These are phyloP conservation scores for Daphoenositta chrysoptera DNA, from an alignment of 2,113 vertebrate genomes.

Conservation along the genomic window DNA sequence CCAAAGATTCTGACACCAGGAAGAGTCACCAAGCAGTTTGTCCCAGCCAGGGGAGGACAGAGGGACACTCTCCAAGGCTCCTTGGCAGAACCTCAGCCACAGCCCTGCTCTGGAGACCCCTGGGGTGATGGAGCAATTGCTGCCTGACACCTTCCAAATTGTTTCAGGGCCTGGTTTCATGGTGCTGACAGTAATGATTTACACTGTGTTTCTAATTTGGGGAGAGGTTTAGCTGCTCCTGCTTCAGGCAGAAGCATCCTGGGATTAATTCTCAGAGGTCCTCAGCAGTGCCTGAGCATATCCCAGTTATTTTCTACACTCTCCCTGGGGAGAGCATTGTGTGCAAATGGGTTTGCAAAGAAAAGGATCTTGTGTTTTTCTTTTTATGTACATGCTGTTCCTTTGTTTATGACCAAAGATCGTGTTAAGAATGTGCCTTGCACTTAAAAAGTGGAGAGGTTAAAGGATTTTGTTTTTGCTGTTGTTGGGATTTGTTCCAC, in stretches of 20 bases:
- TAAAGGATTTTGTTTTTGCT: neutral
- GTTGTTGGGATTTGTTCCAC: neutral
- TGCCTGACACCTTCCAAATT: neutral
- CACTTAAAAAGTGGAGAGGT: neutral
- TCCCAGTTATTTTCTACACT: neutral
- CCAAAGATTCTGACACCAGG: neutral
- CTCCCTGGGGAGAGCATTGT: neutral
- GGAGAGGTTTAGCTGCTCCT: neutral
- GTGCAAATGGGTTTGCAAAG: neutral
- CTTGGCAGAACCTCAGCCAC: neutral
- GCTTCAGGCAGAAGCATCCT: neutral
- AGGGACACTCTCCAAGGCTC: fast-evolving
- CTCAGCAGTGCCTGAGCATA: neutral
- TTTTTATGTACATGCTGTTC: neutral
- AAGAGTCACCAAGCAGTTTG: neutral
- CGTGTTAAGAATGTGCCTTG: neutral
- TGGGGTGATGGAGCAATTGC: too few species aligned
- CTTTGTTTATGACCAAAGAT: neutral
- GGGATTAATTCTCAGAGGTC: neutral
- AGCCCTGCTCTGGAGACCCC: neutral
- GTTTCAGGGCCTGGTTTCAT: neutral
- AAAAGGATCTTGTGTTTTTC: neutral
- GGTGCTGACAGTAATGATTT: neutral
- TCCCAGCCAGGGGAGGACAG: neutral
- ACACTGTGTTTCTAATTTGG: neutral